A percentile compares a stretch with the other conserved stretches of the same genome.
phyloP scores from a whole-genome alignment of 2,797 vertebrate genomes.

The Bothrops alternatus region DNA sequence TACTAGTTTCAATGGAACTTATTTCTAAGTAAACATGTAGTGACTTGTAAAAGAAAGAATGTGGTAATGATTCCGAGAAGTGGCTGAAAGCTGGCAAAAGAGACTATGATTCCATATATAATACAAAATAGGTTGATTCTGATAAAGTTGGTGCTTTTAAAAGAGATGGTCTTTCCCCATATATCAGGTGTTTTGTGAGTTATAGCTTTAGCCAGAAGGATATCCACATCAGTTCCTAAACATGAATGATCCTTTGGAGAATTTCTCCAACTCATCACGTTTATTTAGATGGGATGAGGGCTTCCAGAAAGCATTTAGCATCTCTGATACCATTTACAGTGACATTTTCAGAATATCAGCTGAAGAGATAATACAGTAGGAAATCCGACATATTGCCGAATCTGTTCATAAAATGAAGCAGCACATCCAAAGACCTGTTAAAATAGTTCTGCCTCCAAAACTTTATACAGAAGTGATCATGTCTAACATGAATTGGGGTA shows the following conservation, averaged over 20 bases:
- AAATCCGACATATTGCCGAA: constrained; percentile 8
- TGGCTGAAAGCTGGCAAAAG: neutral
- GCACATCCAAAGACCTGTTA: neutral
- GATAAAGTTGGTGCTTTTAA: neutral
- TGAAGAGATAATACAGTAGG: neutral
- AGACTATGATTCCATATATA: neutral
- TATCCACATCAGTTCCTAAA: constrained; percentile 48
- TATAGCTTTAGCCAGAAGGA: constrained; percentile 34
- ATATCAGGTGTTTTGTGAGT: neutral
- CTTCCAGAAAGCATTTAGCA: constrained; percentile 56
- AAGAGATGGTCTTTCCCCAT: neutral
- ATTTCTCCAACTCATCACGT: constrained; percentile 48
- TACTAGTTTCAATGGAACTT: neutral
- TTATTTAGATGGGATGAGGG: constrained; percentile 50
- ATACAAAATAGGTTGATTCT: neutral
- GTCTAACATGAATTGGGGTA: neutral
- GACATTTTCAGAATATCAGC: constrained; percentile 33
- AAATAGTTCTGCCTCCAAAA: neutral
- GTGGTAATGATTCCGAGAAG: neutral
- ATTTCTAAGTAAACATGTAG: neutral
- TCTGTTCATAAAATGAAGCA: neutral
- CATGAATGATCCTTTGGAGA: constrained; percentile 39
- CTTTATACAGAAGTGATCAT: neutral
- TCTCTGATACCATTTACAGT: constrained; percentile 47
- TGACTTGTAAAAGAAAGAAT: neutral